Percentiles rank a stretch among this genome's conserved stretches.
Conservation (phyloP, 53 echinoderm and acorn worm genomes). For the Antedon mediterranea region DNA sequence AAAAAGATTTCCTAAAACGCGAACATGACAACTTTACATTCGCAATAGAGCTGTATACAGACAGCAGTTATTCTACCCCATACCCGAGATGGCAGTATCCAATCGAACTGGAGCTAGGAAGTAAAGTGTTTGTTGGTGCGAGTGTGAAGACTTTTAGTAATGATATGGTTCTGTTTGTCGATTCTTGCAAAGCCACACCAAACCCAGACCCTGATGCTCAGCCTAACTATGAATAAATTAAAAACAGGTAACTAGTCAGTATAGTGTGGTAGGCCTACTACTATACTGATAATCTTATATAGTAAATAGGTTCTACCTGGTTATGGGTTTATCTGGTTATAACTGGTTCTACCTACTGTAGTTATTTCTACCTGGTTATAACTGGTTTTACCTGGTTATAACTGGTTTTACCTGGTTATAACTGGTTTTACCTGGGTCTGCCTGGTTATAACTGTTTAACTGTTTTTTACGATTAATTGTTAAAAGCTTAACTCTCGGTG, state of each 20-base stretch:
- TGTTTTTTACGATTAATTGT: too few relatives aligned
- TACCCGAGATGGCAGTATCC: neutral
- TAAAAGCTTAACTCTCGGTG: too few relatives aligned
- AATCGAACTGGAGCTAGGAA: neutral
- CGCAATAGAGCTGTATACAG: neutral
- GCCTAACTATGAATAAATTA: neutral
- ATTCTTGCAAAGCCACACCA: neutral
- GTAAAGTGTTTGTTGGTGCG: neutral
- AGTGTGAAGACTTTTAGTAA: neutral
- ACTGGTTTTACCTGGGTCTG: too few relatives aligned
- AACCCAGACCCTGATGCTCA: neutral
- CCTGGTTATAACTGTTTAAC: too few relatives aligned
- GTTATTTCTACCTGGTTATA: too few relatives aligned
- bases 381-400: too few relatives aligned
- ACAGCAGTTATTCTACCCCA: neutral
- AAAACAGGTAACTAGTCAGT: neutral
- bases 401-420: too few relatives aligned
- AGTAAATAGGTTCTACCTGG: too few relatives aligned
- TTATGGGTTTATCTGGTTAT: too few relatives aligned
- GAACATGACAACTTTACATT: neutral
- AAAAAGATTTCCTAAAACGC: neutral
- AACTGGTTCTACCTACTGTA: too few relatives aligned
- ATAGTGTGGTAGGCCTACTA: too few relatives aligned
- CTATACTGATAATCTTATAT: too few relatives aligned
- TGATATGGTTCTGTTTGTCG: neutral